Evolutionary conservation across 2,888 invertebrate species (phyloP), one percentile per base, ranked within the genome.

Genomic region (Ornithoptera priamus): DNA sequence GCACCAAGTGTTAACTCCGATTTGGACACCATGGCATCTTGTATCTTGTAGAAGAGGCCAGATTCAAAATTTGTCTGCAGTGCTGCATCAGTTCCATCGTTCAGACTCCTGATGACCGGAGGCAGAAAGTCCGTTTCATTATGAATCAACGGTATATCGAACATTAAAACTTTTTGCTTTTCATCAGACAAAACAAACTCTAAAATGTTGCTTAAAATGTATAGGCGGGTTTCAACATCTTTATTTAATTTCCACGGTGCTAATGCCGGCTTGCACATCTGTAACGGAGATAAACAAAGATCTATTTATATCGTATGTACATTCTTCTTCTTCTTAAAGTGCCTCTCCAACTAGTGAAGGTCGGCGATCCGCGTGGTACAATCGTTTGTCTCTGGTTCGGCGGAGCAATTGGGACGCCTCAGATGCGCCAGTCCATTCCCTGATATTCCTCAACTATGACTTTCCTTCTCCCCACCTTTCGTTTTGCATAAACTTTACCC

Each of bases 151-250:
- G 42, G n/a, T 57, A 56, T 24, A 17, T 69, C 61, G 30, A 69
- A 69, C 65, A 2, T 15, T 20, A 69, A 18, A 1, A 42, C 50
- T 22, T 30, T 56, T 61, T 69, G 53, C 8, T 12, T 24, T 56
- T 61, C 56, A 65, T 17, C 5, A 1, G 69, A 69, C 12, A n/a
- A 39, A 6, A 69, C 22, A 22, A 69, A 62, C 8, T 69, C 61
- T 20, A 69, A 46, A n/a, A 69, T 56, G 24, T 67, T 39, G 17
- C 22, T 42, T 24, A 67, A 57, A 20, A 67, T 62, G 6, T 42
- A 36, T 17, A 62, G 22, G 18, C 67, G 62, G 24, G 39, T 62
- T 56, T 53, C 57, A 22, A 53, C 39, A n/a, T 42, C 56, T 67
- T 56, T 36, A 0, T 53, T 39, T 36, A 56, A 17, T 61, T 20